These are phyloP conservation scores for Leptinotarsa defecta DNA, from an alignment of 1,140 invertebrate species.

Conservation along the genomic window DNA sequence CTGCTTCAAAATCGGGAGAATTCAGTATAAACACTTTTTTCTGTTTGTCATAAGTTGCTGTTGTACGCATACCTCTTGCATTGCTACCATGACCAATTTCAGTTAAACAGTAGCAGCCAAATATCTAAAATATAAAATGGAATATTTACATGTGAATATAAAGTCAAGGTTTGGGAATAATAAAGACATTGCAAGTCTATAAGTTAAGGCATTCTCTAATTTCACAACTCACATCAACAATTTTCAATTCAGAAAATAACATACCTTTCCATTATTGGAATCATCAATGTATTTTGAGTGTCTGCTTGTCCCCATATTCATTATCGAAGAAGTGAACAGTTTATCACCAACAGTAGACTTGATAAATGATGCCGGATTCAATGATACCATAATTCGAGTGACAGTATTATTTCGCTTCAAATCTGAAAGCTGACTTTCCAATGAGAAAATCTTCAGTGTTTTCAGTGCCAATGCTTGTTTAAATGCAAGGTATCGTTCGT, in stretches of 20 bases:
- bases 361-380: slow-evolving; percentile 36
- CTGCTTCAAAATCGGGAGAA: slow-evolving; percentile 90
- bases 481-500: slow-evolving; percentile 65
- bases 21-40: slow-evolving; percentile 83
- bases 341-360: slow-evolving; percentile 38
- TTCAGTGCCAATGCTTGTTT: slow-evolving; percentile 66
- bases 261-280: slow-evolving; percentile 68
- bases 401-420: slow-evolving; percentile 27
- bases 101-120: slow-evolving; percentile 89
- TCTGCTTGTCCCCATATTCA: slow-evolving; percentile 74
- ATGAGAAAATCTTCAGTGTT: slow-evolving; percentile 66
- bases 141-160: neutral
- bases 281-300: slow-evolving; percentile 73
- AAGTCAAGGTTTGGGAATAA: neutral
- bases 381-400: slow-evolving; percentile 31
- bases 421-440: slow-evolving; percentile 60
- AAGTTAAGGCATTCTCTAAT: no score
- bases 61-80: slow-evolving; percentile 87
- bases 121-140: slow-evolving; percentile 58
- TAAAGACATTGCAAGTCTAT: no score
- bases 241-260: no score
- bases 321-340: slow-evolving; percentile 69
- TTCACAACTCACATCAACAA: neutral
- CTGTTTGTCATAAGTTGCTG: slow-evolving; percentile 82
- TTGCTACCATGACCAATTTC: slow-evolving; percentile 95